Conservation (phyloP, 2,113 vertebrate species). For the Madoqua kirkii region DNA sequence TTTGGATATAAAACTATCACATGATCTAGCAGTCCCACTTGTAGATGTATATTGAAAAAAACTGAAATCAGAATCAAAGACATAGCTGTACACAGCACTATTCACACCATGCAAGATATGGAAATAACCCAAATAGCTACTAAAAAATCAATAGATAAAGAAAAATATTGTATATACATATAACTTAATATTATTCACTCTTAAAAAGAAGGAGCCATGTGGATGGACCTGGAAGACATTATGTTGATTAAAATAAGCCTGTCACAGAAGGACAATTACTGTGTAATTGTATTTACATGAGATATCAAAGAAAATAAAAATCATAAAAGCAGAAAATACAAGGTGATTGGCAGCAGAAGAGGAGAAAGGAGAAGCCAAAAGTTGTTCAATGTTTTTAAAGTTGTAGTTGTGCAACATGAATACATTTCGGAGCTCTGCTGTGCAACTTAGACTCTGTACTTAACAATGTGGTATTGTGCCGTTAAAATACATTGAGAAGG, state of each 20-base stretch:
- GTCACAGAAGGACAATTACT: neutral
- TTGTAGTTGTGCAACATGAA: neutral
- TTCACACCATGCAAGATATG: neutral
- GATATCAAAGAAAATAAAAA: neutral
- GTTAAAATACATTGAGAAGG: neutral
- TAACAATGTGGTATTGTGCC: neutral
- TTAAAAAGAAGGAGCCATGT: neutral
- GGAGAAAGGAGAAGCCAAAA: neutral
- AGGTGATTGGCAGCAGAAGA: neutral
- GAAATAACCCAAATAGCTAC: neutral
- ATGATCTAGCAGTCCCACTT: neutral
- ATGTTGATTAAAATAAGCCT: neutral
- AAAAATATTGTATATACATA: neutral
- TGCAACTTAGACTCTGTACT: neutral
- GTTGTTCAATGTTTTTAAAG: neutral
- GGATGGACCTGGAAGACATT: neutral
- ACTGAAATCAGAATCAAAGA: neutral
- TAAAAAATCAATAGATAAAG: neutral
- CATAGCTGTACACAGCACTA: neutral
- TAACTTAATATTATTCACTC: neutral
- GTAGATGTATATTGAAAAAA: neutral
- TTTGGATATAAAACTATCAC: neutral
- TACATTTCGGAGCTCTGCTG: neutral
- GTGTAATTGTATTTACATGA: neutral
- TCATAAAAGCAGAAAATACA: neutral